Base-by-base conservation (phyloP, 2,888 invertebrate species). In the Crematogaster levior region DNA sequence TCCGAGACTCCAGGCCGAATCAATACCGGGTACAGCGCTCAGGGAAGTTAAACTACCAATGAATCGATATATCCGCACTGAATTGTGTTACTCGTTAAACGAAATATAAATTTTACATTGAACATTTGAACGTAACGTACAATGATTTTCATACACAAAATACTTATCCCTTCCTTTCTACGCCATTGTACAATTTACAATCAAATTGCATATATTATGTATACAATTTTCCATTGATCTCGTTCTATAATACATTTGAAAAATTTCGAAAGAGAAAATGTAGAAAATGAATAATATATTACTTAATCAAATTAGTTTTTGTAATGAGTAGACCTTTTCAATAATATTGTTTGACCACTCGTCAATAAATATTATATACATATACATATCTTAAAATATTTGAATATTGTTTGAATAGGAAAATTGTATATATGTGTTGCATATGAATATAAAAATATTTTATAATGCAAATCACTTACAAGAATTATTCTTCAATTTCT, bases 1-100 rank as follows among this genome's bases (percentile, higher is more conserved):
- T 56, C 72, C 63, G 84, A 85, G 79, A 80, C 84, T 79, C 56
- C 72, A 79, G 72, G 81, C 60, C 58, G 72, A 79, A 66, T 65
- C 70, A 61, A 46, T 83, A 72, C 72, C 66, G 60, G 30, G 58
- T 61, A 30, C 51, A 24, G 73, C 27, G 60, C 53, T 75, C 58
- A 48, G 48, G 73, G 27, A 43, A 65, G 72, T 58, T 77, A 72
- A 85, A 73, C 82, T 68, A 72, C 72, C 60, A 66, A 89, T 81
- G 85, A 87, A 82, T 74, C 48, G 56, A 51, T 66, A 70, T 10
- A 70, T 3, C 18, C 12, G 12, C 21, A 56, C 9, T 24, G 30
- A 40, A 3, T 75, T 65, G 15, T 30, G 40, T 9, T n/a, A n/a
- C 51, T 37, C 24, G 24, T 77, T 51, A 10, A 53, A 40, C 34